Base-by-base conservation (phyloP, 2,888 invertebrate species). In the Lysandra coridon region DNA sequence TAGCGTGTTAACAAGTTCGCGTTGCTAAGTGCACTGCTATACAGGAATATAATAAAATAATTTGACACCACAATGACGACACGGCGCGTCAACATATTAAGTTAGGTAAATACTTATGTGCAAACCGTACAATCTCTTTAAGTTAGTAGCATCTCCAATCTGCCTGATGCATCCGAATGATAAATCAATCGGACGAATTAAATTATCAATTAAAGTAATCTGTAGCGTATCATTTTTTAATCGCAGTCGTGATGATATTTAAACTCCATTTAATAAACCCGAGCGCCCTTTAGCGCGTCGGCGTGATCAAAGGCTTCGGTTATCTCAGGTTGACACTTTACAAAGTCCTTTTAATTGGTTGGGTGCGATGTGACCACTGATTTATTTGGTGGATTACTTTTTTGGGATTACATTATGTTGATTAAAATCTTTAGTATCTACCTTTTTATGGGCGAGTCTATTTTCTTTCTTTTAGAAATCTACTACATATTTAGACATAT, bases 271-370 rank as follows among this genome's bases (percentile, higher is more conserved):
- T 80, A 80, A 82, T 82, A 81, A 81, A 81, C 78, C 80, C 81
- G 79, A 81, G 80, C 79, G 79, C 76, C 80, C 80, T 69, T 80
- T 79, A 78, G 69, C 37, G 81, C 77, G 79, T 87, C 92, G 93
- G 92, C 86, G 84, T 83, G 85, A 83, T 92, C 88, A 94, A 93
- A 93, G 90, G 82, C 81, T 69, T 76, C 82, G 84, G 85, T 91
- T 93, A 93, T 94, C 94, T 90, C 84, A 82, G 86, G 89, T 90
- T 93, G 94, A 94, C 94, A 93, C 90, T 92, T 69, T 88, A 94
- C 93, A 93, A 93, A 94, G 93, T 93, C 93, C 92, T 92, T 94
- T 94, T 94, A 94, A 94, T 94, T 94, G 93, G 90, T 83, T 85
- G 84, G 81, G 80, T 23, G 44, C 44, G 57, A 57, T 57, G 57